These are phyloP conservation scores for Ciona savignyi DNA, from an alignment of 23 tunicate species.

Conservation along the genomic window DNA sequence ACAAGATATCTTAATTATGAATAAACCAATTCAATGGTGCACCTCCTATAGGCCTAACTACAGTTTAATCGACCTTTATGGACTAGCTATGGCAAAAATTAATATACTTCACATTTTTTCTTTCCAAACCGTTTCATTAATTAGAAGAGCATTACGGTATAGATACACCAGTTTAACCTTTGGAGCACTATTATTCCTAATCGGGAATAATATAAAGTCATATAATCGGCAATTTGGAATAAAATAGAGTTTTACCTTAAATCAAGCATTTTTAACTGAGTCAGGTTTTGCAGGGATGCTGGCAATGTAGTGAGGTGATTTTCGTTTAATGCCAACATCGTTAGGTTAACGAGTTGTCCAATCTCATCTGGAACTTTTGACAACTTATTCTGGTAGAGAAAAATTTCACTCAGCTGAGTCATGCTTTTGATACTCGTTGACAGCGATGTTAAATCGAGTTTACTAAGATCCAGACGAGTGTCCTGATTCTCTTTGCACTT, in stretches of 20 bases:
- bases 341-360: conserved; percentile 49
- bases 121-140: not conserved
- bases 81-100: too few species aligned
- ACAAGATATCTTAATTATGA: not conserved
- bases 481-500: conserved; percentile 72
- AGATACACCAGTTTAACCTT: too few species aligned
- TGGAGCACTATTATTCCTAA: too few species aligned
- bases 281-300: conserved; percentile 42
- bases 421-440: conserved; percentile 51
- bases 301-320: conserved; percentile 79
- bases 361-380: conserved; percentile 62
- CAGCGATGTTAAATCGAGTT: conserved; percentile 47
- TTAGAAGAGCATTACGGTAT: too few species aligned
- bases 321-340: conserved; percentile 63
- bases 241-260: conserved; percentile 41
- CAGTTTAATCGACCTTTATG: too few species aligned
- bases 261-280: conserved; percentile 76
- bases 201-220: too few species aligned
- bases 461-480: conserved; percentile 54
- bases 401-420: conserved; percentile 66
- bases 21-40: too few species aligned
- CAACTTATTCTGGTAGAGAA: conserved; percentile 80
- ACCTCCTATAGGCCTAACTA: too few species aligned
- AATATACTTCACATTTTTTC: not conserved
- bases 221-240: too few species aligned